These are phyloP conservation scores for Gryllus bimaculatus DNA, from an alignment of 1,140 invertebrate species.

Conservation along the genomic window DNA sequence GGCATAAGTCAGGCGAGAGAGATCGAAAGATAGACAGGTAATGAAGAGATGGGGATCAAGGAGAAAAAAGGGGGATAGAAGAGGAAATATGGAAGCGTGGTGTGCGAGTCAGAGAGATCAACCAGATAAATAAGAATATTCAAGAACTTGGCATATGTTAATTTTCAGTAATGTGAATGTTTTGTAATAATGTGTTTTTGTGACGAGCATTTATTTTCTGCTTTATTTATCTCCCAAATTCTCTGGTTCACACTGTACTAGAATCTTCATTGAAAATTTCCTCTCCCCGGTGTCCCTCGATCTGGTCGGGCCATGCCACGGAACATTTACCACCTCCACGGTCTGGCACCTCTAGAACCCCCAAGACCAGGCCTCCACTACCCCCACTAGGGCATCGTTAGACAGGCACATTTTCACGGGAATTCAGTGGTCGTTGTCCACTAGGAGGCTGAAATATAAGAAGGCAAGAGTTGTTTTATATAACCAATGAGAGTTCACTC, in stretches of 20 bases:
- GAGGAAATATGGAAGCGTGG: too few species aligned
- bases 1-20: too few species aligned
- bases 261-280: slow-evolving; percentile 18
- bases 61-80: too few species aligned
- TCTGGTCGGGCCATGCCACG: slow-evolving; percentile 18
- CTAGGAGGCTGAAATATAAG: slow-evolving; percentile 22
- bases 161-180: too few species aligned
- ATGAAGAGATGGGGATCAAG: too few species aligned
- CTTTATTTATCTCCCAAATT: too few species aligned
- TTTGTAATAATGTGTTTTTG: too few species aligned
- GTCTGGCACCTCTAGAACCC: slow-evolving; percentile 32
- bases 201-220: too few species aligned
- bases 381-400: slow-evolving; percentile 31
- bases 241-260: slow-evolving; percentile 2
- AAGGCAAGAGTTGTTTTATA: not conserved
- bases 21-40: too few species aligned
- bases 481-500: not conserved
- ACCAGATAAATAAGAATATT: too few species aligned
- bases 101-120: too few species aligned
- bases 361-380: slow-evolving; percentile 24
- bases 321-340: slow-evolving; percentile 16
- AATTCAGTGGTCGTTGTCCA: slow-evolving; percentile 32
- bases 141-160: too few species aligned
- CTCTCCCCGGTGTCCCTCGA: slow-evolving; percentile 15
- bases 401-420: slow-evolving; percentile 31